Conservation (phyloP, 2,888 invertebrate genomes). For the Nephrotoma flavescens region DNA sequence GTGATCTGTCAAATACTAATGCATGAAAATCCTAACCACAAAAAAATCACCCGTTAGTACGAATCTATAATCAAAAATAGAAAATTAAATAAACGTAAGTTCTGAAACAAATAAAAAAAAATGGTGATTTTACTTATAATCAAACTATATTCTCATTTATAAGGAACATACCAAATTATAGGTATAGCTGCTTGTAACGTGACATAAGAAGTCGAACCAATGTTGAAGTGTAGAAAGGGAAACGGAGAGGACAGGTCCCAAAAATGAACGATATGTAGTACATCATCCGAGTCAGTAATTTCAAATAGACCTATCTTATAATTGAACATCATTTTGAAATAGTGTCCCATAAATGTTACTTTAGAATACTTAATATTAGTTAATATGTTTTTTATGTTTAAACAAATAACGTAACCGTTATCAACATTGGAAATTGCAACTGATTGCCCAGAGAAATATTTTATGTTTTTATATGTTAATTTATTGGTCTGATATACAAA, state of each 20-base stretch:
- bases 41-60: no score
- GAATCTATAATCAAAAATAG: no score
- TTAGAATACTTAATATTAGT: not conserved
- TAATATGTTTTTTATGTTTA: not conserved
- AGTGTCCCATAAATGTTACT: not conserved
- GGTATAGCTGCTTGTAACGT: no score
- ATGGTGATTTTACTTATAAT: no score
- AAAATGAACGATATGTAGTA: no score
- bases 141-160: no score
- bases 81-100: no score
- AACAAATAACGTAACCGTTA: not conserved
- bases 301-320: not conserved
- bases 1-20: no score
- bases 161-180: not conserved
- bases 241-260: not conserved
- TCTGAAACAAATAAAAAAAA: no score
- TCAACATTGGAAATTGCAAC: not conserved
- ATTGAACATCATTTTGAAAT: not conserved
- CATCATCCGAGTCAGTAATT: not conserved
- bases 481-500: no score
- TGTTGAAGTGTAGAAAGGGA: not conserved
- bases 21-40: no score
- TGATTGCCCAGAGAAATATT: not conserved
- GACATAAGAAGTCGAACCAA: not conserved
- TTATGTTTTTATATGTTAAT: no score